Evolutionary conservation across 2,888 invertebrate genomes (phyloP), one percentile per base, ranked within the genome.

Genomic region (Protula sp.): DNA sequence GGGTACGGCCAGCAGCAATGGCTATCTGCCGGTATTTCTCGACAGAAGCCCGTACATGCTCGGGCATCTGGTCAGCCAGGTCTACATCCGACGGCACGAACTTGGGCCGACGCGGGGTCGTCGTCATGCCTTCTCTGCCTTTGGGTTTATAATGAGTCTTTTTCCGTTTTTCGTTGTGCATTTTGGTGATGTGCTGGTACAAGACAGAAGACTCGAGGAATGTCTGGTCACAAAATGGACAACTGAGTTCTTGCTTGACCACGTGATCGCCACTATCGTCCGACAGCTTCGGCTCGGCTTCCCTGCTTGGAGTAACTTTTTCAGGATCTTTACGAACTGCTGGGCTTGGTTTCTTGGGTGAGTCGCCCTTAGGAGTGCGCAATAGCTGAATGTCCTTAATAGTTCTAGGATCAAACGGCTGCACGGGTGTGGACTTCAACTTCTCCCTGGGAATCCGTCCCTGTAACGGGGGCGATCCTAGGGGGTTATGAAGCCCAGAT

Each of bases 41-140:
- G 9, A 38, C 38, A 19, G 38, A 38, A 14, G 38, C 38, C n/a
- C n/a, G n/a, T 14, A 38, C 38, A 38, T 19, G 9, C 19, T 38
- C 9, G 9, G 38, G 38, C 38, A 14, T 9, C 38, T 38, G 38
- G 9, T 38, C 9, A 19, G 9, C 38, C 19, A 9, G 9, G 19
- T 14, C 38, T 19, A 38, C 38, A 14, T 9, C 9, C 19, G 38
- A 38, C n/a, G n/a, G n/a, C n/a, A n/a, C n/a, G n/a, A n/a, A n/a
- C n/a, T n/a, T n/a, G n/a, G n/a, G n/a, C 9, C 38, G 9, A 9
- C 47, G 45, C 9, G 47, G 56, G 27, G 60, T 31, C 31, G 64
- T 67, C 22, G 67, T 67, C 54, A 62, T 67, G 19, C 67, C 67
- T 52, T 67, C 65, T 22, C 67, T 53, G 28, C 67, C 67, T 50